Evolutionary conservation across 64 coral and sea anemone species (phyloP), one percentile per base, ranked within the genome.

Genomic region (Exaiptasia diaphana): DNA sequence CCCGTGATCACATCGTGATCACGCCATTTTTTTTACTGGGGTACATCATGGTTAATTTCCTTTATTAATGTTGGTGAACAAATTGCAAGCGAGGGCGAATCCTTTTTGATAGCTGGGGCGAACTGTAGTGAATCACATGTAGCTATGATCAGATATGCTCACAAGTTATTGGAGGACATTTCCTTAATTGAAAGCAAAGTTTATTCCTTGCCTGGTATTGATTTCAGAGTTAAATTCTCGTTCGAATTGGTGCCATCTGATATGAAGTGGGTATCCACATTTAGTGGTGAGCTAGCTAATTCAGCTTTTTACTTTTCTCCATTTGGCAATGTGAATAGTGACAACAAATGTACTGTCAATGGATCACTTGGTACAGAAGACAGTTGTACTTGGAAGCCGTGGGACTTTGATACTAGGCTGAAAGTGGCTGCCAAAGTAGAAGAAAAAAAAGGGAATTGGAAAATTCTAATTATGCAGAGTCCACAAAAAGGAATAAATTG

Each of bases 61-160:
- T 88, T 95, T 75, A 38, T 95, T 31, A 89, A 95, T 72, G 76
- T 85, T 57, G 92, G 92, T 29, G 57, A 62, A 38, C 39, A 58
- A 55, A 76, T 95, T 41, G 80, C 60, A 57, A 80, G 82, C 80
- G 35, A 24, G 34, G 43, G 80, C 53, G 89, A 80, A 0, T 85
- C 79, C 57, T 80, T 86, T 52, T 54, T 91, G 14, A 30, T 86
- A 27, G 23, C 41, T 33, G 89, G 89, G 62, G 82, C 92, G 21
- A 96, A 96, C 41, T 96, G 86, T 63, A 79, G 67, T 48, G 92
- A 96, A 53, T 62, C 70, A 53, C 81, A 85, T 70, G 38, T 38
- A 75, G 78, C 81, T 41, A 96, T 96, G 74, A 58, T 80, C n/a
- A 74, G 72, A 54, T 93, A 88, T 76, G 90, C 53, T 12, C 9